Percentiles rank a stretch among this genome's conserved stretches.
These are phyloP conservation scores for Tryphoninae sp. DNA, from an alignment of 2,888 invertebrate genomes.

Conservation along the genomic window DNA sequence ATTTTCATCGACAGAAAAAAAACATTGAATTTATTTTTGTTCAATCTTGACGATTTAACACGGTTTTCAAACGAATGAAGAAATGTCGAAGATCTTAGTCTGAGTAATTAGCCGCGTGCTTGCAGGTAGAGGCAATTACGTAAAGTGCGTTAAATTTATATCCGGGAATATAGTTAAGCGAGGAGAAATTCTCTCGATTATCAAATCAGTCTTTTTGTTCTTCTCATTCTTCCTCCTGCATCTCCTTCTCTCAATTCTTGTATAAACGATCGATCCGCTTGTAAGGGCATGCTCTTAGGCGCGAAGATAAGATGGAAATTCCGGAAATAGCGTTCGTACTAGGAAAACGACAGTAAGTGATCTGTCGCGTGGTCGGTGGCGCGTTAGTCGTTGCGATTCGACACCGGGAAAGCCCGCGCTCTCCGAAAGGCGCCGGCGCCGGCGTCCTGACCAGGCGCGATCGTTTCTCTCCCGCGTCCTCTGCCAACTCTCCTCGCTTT, in stretches of 20 bases:
- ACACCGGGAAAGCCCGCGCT: conserved; percentile 10
- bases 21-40: neutral
- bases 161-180: too few relatives aligned
- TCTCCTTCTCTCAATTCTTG: too few relatives aligned
- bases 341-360: neutral
- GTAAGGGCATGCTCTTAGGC: neutral
- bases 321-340: neutral
- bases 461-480: conserved; percentile 23
- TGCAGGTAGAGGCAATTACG: too few relatives aligned
- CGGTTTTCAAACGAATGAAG: too few relatives aligned
- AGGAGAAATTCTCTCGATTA: too few relatives aligned
- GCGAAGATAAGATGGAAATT: neutral
- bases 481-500: conserved; percentile 23
- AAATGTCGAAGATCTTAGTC: too few relatives aligned
- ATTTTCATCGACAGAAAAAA: too few relatives aligned
- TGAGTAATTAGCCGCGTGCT: too few relatives aligned
- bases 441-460: conserved; percentile 26
- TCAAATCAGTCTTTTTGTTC: too few relatives aligned
- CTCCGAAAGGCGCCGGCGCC: conserved; percentile 45
- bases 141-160: too few relatives aligned
- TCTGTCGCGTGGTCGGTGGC: neutral
- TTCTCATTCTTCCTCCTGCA: too few relatives aligned
- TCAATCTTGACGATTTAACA: neutral
- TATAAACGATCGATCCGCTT: too few relatives aligned
- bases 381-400: neutral